Percentiles rank a stretch among this genome's conserved stretches.
Evolutionary conservation across 2,797 vertebrate genomes (phyloP).

Genomic region (Rhyacichthys aspro): DNA sequence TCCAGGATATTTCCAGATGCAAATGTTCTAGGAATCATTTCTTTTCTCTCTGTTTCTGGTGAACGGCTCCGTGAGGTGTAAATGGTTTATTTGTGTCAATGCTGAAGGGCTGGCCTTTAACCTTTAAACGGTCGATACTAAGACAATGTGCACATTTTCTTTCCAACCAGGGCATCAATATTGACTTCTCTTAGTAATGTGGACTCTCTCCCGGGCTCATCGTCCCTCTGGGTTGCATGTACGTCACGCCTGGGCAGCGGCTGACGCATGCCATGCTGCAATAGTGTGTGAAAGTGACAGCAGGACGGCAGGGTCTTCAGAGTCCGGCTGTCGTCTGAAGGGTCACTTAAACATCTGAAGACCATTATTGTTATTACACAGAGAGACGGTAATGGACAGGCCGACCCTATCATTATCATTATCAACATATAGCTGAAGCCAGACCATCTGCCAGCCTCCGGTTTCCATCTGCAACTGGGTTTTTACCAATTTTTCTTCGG

Average conservation of each 20-base stretch:
- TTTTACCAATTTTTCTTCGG: too few relatives aligned
- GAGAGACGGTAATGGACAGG: constrained; percentile 37
- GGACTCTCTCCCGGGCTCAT: neutral
- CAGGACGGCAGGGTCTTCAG: constrained; percentile 9
- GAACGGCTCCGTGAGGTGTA: too few relatives aligned
- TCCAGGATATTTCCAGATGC: too few relatives aligned
- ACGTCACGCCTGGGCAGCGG: constrained; percentile 12
- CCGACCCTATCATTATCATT: constrained; percentile 15
- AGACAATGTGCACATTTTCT: neutral
- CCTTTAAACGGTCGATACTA: too few relatives aligned
- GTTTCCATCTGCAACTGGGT: too few relatives aligned
- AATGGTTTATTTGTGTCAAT: too few relatives aligned
- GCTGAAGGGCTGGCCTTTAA: too few relatives aligned
- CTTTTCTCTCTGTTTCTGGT: too few relatives aligned
- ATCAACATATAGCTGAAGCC: constrained; percentile 15
- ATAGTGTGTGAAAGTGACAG: constrained; percentile 14
- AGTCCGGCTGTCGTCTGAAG: constrained; percentile 11
- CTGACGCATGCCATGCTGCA: neutral
- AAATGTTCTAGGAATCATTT: too few relatives aligned
- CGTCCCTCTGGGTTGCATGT: constrained; percentile 2
- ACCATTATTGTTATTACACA: constrained; percentile 23
- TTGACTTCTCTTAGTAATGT: constrained; percentile 3
- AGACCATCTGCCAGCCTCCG: constrained; percentile 8
- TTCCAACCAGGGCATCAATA: constrained; percentile 13
- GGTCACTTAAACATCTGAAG: constrained; percentile 16